Percentiles rank a stretch among this genome's conserved stretches.
Conservation (phyloP, 2,888 invertebrate species). For the Conus canariensis region DNA sequence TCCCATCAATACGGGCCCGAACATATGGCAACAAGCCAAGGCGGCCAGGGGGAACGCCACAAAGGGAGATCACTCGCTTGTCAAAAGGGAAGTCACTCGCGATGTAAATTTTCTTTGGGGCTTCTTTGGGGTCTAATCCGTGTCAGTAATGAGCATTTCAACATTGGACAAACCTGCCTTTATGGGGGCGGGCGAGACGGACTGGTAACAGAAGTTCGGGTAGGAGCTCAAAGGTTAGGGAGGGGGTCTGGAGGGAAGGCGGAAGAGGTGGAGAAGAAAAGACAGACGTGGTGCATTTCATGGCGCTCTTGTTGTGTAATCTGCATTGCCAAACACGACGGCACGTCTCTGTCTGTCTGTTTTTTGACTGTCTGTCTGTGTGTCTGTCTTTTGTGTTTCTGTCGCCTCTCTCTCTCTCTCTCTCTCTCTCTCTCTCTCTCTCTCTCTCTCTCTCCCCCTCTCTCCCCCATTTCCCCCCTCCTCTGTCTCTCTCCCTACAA, state of each 20-base stretch:
- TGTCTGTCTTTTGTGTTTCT: constrained; percentile 1
- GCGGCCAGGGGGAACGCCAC: neutral
- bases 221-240: neutral
- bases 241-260: neutral
- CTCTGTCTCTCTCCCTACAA: neutral
- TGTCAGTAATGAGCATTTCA: constrained; percentile 31
- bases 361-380: neutral
- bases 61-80: neutral
- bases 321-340: neutral
- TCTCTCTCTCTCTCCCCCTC: neutral
- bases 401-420: neutral
- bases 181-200: neutral
- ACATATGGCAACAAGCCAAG: constrained; percentile 5
- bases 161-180: constrained; percentile 26
- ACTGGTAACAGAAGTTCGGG: neutral
- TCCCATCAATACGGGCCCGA: constrained; percentile 11
- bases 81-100: constrained; percentile 21
- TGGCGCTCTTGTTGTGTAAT: constrained; percentile 2
- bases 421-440: neutral
- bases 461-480: neutral
- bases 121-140: neutral
- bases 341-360: neutral
- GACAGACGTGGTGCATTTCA: neutral
- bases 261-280: neutral
- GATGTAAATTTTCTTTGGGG: constrained; percentile 25